A percentile compares a stretch with the other conserved stretches of the same genome.
Conservation (phyloP, 2,797 vertebrate genomes). For the Cyclopterus lumpus region DNA sequence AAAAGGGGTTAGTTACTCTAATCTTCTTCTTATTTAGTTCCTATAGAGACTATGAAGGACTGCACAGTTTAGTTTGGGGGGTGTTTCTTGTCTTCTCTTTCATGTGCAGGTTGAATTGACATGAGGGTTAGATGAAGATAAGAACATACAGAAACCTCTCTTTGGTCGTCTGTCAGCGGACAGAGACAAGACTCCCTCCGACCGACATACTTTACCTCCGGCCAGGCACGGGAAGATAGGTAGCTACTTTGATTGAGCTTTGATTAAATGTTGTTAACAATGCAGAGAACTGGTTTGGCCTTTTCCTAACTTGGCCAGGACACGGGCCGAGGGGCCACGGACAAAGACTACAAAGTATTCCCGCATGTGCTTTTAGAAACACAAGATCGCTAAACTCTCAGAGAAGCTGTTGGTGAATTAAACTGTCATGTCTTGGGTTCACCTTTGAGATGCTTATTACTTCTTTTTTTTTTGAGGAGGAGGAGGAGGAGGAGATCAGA, state of each 20-base stretch:
- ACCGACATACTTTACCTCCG: slow-evolving; percentile 83
- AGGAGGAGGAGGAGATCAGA: background rate
- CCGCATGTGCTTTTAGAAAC: slow-evolving; percentile 29
- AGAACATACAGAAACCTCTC: slow-evolving; percentile 84
- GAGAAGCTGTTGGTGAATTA: slow-evolving; percentile 23
- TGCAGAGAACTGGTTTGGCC: slow-evolving; percentile 60
- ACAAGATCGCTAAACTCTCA: slow-evolving; percentile 27
- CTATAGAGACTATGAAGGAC: slow-evolving; percentile 20
- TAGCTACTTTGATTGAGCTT: slow-evolving; percentile 84
- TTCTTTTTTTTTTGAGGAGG: background rate
- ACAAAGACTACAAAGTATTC: slow-evolving; percentile 57
- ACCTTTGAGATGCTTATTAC: slow-evolving; percentile 2
- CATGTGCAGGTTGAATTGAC: slow-evolving; percentile 83
- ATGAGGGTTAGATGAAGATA: slow-evolving; percentile 86
- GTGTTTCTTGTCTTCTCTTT: slow-evolving; percentile 64
- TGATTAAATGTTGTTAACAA: slow-evolving; percentile 87
- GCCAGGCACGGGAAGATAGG: slow-evolving; percentile 72
- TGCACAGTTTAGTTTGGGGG: slow-evolving; percentile 28
- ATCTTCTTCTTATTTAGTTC: slow-evolving; percentile 13
- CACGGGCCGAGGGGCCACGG: slow-evolving; percentile 24
- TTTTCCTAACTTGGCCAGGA: slow-evolving; percentile 45
- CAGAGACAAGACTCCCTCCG: slow-evolving; percentile 77
- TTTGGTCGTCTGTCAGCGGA: slow-evolving; percentile 85
- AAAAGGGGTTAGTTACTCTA: slow-evolving; percentile 6
- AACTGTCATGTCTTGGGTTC: slow-evolving; percentile 7